Evolutionary conservation across 2,888 invertebrate species (phyloP), one percentile per base, ranked within the genome.

Genomic region (Pycnomerus fuliginosus): DNA sequence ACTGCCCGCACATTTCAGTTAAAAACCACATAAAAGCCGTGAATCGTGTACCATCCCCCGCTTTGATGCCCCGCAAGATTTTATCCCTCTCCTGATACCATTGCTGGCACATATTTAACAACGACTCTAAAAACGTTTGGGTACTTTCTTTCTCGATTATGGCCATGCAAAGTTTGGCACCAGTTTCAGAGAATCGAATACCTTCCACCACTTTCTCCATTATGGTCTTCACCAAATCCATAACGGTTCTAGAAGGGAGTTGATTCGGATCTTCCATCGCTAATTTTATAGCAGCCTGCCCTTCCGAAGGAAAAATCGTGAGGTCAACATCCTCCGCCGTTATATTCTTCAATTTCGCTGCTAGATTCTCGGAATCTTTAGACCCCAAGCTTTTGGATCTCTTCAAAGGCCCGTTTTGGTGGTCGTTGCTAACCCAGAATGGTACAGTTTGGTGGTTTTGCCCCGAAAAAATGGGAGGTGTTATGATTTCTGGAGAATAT

Each of bases 21-120:
- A 92, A 78, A 76, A 91, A 90, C 71, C 87, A 87, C 79, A 92
- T 90, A 76, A 90, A 92, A 55, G 90, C 88, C 64, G 85, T 87
- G 65, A 80, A 84, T 46, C 81, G 79, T 23, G 83, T 82, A 35
- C 84, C 79, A 8, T 84, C 84, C 38, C 83, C 61, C 71, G 76
- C 65, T 55, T 70, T 70, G 14, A 71, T 59, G 1, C 78, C 68
- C 42, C 80, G 74, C 35, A 82, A 68, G 46, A 81, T 68, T 76
- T 84, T 83, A 57, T 84, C 85, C 22, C 87, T 74, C 73, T 92
- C 90, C 70, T 90, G 90, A 74, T 89, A 92, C 72, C 71, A 67
- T 72, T 91, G 90, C 70, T 91, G 88, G 71, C 90, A 91, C 24
- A 87, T 90, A 72, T 93, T 93, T 55, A 93, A 77, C 55, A 93